Evolutionary conservation across 23 tunicate species (phyloP), one percentile per base, ranked within the genome.

Genomic region (Ascidia mentula): DNA sequence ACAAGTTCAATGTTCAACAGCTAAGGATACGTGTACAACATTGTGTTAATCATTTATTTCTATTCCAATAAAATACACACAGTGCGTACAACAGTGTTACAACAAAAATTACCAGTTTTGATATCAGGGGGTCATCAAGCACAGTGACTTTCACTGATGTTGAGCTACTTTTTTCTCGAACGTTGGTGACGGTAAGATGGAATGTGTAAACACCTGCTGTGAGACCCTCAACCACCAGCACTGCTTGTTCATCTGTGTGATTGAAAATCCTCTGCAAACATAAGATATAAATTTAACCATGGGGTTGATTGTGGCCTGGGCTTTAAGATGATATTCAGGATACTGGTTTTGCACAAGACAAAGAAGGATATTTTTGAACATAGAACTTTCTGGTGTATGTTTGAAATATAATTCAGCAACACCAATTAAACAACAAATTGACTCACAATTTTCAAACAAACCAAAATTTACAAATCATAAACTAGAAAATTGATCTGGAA

Each of bases 181-280:
- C 72, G 80, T 91, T 91, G 79, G 97, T 91, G 24, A 91, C 91
- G 6, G 87, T 86, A 0, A 91, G 83, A 1, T 34, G 24, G 35
- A 91, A 91, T 7, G 37, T 86, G 60, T 86, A 91, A 4, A 40
- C 76, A 17, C 97, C 97, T 36, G 76, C 74, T 33, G 69, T 72
- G 9, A 91, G 40, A 2, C 84, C 90, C 32, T 46, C 77, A 26
- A 91, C 85, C 26, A 78, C 33, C 8, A 90, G 40, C 31, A 38
- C 59, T 38, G 86, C 61, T 32, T 59, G 59, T 32, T 46, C 69
- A 38, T 90, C 86, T 7, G 85, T 37, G 1, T 69, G 74, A 39
- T 85, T 85, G 74, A 85, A 37, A 18, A 85, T 65, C 22, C 72
- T 61, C 95, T 89, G 85, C 20, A 82, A 77, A 32, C 17, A 34